Conservation (phyloP, 2,113 vertebrate genomes). For the Phocoena sinus region DNA sequence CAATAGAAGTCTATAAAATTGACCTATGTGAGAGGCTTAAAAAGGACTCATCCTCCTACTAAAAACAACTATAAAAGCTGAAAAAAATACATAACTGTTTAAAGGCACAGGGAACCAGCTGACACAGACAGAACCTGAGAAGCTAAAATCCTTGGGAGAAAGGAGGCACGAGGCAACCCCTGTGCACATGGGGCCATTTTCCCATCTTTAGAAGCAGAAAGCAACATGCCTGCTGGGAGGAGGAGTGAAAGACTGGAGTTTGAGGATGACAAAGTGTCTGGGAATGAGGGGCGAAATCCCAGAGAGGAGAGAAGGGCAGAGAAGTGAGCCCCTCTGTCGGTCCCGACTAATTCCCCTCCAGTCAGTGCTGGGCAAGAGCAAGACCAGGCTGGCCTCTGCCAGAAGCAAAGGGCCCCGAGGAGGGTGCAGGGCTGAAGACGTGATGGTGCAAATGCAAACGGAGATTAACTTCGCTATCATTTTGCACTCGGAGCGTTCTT, state of each 20-base stretch:
- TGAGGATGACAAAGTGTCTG: background rate
- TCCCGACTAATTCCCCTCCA: rapidly evolving
- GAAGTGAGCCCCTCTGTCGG: rapidly evolving
- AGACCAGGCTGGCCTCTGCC: background rate
- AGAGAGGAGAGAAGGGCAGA: too few relatives aligned
- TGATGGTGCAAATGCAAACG: background rate
- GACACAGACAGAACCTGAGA: background rate
- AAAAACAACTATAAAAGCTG: background rate
- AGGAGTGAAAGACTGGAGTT: rapidly evolving
- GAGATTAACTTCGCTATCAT: background rate
- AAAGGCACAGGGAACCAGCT: background rate
- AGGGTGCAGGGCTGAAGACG: too few relatives aligned
- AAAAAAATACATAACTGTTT: background rate
- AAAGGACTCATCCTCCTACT: background rate
- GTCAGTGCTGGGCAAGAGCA: background rate
- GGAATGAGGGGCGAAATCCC: background rate
- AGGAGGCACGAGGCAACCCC: background rate
- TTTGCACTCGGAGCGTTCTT: background rate
- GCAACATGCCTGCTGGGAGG: background rate
- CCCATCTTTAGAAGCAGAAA: background rate
- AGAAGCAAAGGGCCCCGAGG: background rate
- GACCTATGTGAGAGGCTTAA: background rate
- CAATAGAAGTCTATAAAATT: background rate
- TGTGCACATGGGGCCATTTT: background rate
- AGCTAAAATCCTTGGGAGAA: background rate